phyloP scores from a whole-genome alignment of 2,113 vertebrate genomes.

The Redunca redunca region DNA sequence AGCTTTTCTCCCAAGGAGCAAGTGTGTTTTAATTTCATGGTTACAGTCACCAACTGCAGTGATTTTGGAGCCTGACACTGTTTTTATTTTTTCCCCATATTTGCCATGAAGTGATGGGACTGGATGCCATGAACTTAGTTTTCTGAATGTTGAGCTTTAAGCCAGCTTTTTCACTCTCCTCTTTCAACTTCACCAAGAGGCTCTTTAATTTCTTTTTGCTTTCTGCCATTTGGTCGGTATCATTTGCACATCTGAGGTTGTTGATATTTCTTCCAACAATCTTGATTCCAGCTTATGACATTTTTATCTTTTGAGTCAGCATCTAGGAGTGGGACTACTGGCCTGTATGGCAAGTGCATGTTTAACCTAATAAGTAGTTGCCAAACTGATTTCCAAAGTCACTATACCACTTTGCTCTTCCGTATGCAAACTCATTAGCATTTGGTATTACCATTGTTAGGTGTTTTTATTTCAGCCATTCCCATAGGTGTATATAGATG shows the following conservation, averaged over 20 bases:
- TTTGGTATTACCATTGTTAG: background rate
- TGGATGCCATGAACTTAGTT: background rate
- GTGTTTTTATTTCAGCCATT: constrained; percentile 1
- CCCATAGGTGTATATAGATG: background rate
- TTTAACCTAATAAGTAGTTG: background rate
- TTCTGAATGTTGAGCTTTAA: background rate
- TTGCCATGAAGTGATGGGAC: background rate
- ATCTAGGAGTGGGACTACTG: background rate
- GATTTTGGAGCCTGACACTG: background rate
- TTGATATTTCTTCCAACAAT: background rate
- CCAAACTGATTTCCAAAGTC: background rate
- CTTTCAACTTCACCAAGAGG: background rate
- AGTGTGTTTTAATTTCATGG: background rate
- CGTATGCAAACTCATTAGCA: background rate
- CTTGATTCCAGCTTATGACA: background rate
- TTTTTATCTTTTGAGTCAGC: background rate
- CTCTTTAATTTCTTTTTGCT: background rate
- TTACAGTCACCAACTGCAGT: background rate
- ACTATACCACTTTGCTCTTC: background rate
- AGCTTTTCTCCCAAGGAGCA: background rate
- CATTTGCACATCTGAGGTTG: background rate
- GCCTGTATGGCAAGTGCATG: background rate
- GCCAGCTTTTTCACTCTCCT: background rate
- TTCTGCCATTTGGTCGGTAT: background rate
- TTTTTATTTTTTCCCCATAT: background rate